phyloP scores from a whole-genome alignment of 2,113 vertebrate genomes.

The Orthochromis indermauri region DNA sequence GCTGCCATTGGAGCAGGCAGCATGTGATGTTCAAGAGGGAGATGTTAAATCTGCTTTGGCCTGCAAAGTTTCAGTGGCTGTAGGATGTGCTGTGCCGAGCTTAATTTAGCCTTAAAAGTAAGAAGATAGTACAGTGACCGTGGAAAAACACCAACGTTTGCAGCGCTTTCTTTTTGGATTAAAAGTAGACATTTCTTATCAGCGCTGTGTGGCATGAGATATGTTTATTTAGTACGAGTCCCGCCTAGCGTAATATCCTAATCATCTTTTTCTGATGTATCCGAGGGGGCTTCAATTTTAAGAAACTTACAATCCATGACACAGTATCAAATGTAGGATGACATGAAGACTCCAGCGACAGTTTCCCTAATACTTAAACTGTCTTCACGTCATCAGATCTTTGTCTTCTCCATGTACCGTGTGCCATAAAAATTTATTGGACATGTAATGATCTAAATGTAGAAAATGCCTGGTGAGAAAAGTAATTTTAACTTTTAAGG shows the following conservation, averaged over 20 bases:
- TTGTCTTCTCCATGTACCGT: not conserved
- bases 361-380: not conserved
- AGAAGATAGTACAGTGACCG: not conserved
- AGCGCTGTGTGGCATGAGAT: not conserved
- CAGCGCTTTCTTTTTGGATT: not conserved
- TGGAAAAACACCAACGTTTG: not conserved
- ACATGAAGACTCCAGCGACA: not conserved
- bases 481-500: not conserved
- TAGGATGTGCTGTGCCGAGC: not conserved
- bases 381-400: not conserved
- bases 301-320: not conserved
- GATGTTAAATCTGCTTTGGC: not conserved
- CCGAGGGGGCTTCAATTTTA: not conserved
- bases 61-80: not conserved
- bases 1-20: not conserved
- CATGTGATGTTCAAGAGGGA: not conserved
- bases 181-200: not conserved
- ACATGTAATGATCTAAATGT: not conserved
- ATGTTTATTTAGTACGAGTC: not conserved
- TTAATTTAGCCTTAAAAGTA: not conserved
- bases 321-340: rapidly evolving
- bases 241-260: rapidly evolving
- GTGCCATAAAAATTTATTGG: not conserved
- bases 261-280: not conserved
- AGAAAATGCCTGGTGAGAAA: not conserved